Percentiles rank a stretch among this genome's conserved stretches.
These are phyloP conservation scores for Zosterops lateralis DNA, from an alignment of 2,113 vertebrate species.

Conservation along the genomic window DNA sequence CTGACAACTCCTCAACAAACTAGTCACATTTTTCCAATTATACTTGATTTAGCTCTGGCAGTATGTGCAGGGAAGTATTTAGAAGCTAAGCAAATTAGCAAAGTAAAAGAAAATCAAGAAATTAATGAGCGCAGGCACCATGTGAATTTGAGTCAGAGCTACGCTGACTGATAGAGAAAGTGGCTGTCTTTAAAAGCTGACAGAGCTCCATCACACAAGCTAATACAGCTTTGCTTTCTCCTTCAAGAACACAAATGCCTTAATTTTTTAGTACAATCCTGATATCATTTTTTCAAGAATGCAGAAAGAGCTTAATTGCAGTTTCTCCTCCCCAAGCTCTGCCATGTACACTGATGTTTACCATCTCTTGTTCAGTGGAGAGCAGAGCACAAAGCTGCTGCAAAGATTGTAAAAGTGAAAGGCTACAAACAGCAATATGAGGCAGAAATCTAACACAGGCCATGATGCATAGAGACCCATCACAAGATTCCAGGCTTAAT, in stretches of 20 bases:
- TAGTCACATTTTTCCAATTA: conserved; percentile 40
- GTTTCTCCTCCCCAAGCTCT: not conserved
- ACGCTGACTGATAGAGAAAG: not conserved
- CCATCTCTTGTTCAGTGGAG: not conserved
- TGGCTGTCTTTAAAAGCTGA: not conserved
- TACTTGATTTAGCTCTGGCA: not conserved
- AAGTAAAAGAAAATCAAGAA: not conserved
- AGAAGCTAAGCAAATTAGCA: conserved; percentile 10
- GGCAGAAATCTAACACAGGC: not conserved
- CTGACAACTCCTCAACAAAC: not conserved
- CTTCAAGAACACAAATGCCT: not conserved
- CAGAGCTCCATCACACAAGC: not conserved
- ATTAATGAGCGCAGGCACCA: not conserved
- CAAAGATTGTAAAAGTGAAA: not conserved
- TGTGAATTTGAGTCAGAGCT: not conserved
- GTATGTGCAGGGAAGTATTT: not conserved
- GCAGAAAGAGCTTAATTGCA: not conserved
- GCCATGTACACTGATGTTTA: not conserved
- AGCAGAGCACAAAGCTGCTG: not conserved
- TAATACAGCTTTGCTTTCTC: not conserved
- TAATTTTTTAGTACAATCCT: not conserved
- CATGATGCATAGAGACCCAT: not conserved
- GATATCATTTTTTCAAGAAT: not conserved
- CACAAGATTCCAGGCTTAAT: not conserved
- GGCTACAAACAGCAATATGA: not conserved